Evolutionary conservation across 2,113 vertebrate genomes (phyloP), one percentile per base, ranked within the genome.

Genomic region (Bufo bufo): DNA sequence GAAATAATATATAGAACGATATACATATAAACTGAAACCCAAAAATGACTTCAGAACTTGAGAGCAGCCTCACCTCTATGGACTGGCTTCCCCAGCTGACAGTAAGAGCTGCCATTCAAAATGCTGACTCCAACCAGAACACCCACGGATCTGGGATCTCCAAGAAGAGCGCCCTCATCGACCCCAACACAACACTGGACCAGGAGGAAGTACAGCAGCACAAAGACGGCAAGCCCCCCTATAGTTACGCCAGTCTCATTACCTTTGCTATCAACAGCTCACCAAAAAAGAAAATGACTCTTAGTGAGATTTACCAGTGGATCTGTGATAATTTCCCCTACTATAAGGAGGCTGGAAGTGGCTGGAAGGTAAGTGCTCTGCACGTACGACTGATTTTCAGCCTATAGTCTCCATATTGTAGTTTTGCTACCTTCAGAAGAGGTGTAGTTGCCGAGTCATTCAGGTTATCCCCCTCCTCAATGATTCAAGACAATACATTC

Each of bases 231-330:
- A 98, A 98, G 90, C 97, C 97, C 8, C 97, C 97, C 1, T 97
- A 97, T 92, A 98, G 97, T 93, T 98, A 98, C 58, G 97, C 97
- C 94, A 97, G 96, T 92, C 97, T 98, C 92, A 98, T 97, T 91
- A 98, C 97, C 4, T 98, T 97, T 63, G 97, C 97, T 91, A 98
- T 98, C 94, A 98, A 97, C 94, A 97, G 96, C 94, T 97, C 97
- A 85, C 96, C 97, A 93, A 97, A 97, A 95, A 97, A 97, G 95
- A 97, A 97, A 93, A 98, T 98, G 97, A 98, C 97, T 85, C 94
- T 98, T 92, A 97, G 97, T 88, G 97, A 98, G 93, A 98, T 98
- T 94, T 98, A 98, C 92, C 96, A 97, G 93, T 97, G 96, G 96
- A 97, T 97, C 93, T 96, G 96, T 93, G 96, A 98, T 94, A 97